phyloP scores from a whole-genome alignment of 2,797 vertebrate genomes.

The Coregonus sp. region DNA sequence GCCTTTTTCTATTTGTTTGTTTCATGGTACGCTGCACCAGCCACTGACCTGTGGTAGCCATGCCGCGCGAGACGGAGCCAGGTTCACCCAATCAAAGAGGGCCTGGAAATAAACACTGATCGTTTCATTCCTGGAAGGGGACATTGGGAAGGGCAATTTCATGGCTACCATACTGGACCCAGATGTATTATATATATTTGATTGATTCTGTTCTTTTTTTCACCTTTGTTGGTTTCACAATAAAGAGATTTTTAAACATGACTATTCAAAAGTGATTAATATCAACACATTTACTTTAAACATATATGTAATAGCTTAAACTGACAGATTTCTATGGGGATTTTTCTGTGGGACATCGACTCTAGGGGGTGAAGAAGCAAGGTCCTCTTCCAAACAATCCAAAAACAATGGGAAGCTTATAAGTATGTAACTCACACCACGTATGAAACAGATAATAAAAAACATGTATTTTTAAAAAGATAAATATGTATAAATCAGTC shows the following conservation, averaged over 20 bases:
- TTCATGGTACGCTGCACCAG: conserved; percentile 95
- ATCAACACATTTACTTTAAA: neutral
- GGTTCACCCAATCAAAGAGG: conserved; percentile 94
- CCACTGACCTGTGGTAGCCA: conserved; percentile 93
- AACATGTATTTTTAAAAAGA: neutral
- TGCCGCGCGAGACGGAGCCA: conserved; percentile 82
- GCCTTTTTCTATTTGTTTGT: conserved; percentile 99
- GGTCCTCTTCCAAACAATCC: neutral
- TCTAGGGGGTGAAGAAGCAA: neutral
- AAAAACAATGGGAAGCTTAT: neutral
- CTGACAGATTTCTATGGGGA: no score
- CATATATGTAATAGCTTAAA: neutral
- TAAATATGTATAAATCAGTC: neutral
- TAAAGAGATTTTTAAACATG: neutral
- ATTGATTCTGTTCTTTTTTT: conserved; percentile 44
- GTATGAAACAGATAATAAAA: neutral
- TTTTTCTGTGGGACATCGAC: no score
- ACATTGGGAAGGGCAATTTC: conserved; percentile 81
- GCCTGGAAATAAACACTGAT: conserved; percentile 93
- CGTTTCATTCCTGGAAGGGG: conserved; percentile 83
- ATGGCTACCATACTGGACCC: conserved; percentile 65
- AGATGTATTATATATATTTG: conserved; percentile 50
- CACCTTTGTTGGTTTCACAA: neutral
- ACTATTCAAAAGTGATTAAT: neutral
- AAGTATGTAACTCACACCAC: neutral